Conservation (phyloP, 2,888 invertebrate genomes). For the Hypselothyrea guttata region DNA sequence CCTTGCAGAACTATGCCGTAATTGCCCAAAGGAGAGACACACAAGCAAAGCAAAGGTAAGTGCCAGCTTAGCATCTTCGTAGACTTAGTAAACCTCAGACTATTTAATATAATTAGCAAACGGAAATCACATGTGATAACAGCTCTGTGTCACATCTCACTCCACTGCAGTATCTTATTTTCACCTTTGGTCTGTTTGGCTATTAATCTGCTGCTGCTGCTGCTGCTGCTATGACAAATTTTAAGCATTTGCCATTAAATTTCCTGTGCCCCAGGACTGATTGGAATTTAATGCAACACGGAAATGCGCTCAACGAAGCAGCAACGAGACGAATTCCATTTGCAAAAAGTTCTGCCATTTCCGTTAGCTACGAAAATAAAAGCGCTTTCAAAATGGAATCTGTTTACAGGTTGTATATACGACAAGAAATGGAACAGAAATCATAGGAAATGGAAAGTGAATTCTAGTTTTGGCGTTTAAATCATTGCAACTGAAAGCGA, state of each 20-base stretch:
- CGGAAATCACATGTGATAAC: slow-evolving; percentile 62
- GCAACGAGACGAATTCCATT: slow-evolving; percentile 36
- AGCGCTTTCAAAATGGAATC: too few species aligned
- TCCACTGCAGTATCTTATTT: too few species aligned
- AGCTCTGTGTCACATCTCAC: too few species aligned
- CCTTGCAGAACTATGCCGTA: slow-evolving; percentile 59
- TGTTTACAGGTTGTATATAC: not conserved
- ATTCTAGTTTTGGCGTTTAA: too few species aligned
- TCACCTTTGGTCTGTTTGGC: too few species aligned
- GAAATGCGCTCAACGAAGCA: slow-evolving; percentile 54
- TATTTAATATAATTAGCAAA: slow-evolving; percentile 27
- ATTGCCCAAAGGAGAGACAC: slow-evolving; percentile 15
- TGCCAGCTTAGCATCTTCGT: not conserved
- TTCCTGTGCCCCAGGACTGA: slow-evolving; percentile 55
- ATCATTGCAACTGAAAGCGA: too few species aligned
- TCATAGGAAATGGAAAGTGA: too few species aligned
- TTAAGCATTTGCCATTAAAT: slow-evolving; percentile 61
- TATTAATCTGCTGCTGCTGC: too few species aligned
- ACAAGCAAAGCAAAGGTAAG: slow-evolving; percentile 32
- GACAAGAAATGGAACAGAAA: too few species aligned
- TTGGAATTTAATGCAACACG: slow-evolving; percentile 64
- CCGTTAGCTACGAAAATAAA: not conserved
- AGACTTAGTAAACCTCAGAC: slow-evolving; percentile 11
- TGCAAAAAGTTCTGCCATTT: slow-evolving; percentile 31
- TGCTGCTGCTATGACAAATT: slow-evolving; percentile 30